Conservation (phyloP, 2,113 vertebrate genomes). For the Tyrannus savana region DNA sequence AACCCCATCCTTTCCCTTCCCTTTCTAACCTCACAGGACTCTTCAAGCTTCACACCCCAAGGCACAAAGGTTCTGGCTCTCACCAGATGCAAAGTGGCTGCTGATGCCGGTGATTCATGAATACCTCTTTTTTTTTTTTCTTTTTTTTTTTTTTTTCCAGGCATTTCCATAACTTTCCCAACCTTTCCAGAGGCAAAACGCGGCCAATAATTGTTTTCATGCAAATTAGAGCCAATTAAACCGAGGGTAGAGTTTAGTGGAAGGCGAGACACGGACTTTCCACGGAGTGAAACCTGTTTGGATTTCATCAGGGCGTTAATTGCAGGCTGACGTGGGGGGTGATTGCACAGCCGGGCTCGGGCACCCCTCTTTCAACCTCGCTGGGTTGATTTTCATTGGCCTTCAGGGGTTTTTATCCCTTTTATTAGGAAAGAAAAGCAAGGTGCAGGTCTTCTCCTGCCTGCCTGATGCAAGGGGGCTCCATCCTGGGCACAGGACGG, state of each 20-base stretch:
- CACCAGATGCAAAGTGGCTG: rapidly evolving
- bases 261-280: neutral
- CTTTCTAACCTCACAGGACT: neutral
- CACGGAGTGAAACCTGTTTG: neutral
- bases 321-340: neutral
- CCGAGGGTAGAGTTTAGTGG: neutral
- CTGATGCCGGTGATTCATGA: neutral
- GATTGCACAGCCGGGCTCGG: neutral
- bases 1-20: neutral
- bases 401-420: neutral
- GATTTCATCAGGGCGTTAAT: neutral
- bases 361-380: neutral
- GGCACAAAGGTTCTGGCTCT: neutral
- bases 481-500: rapidly evolving
- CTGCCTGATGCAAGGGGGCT: rapidly evolving
- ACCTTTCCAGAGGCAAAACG: neutral
- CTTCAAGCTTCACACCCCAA: neutral
- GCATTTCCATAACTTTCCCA: conserved; percentile 40
- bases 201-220: conserved; percentile 10
- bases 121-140: neutral
- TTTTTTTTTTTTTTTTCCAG: neutral
- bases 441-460: neutral
- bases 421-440: neutral
- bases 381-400: neutral
- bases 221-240: conserved; percentile 38